Evolutionary conservation across 2,797 vertebrate genomes (phyloP), one percentile per base, ranked within the genome.

Genomic region (Cirrhinus mrigala): DNA sequence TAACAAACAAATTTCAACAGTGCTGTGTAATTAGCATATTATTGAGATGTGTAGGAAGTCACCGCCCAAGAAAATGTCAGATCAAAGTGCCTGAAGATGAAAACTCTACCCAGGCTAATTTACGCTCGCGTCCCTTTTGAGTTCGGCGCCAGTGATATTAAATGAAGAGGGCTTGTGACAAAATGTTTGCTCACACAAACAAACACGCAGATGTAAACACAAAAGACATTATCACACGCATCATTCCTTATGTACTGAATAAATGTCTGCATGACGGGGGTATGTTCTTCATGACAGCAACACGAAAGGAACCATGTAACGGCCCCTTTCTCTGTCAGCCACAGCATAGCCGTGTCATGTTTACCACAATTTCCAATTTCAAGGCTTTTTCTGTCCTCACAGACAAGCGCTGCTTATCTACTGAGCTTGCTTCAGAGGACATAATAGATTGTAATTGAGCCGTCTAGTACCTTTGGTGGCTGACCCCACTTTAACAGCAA

Each of bases 371-470:
- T 64, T 37, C 24, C 60, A 27, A 69, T 86, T 89, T 87, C 62
- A 85, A 73, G 80, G 48, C 74, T 70, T 68, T 87, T 73, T 33
- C 6, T 66, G 44, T 79, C 82, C 27, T 81, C 70, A 71, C 50
- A 86, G 77, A 80, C 64, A 54, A 78, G 29, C n/a, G 54, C 70
- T 24, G 69, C 82, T 85, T 82, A 76, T 83, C 87, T 68, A 16
- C 83, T 14, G 58, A 52, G 50, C 33, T 46, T 77, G 46, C 29
- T 79, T 66, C 14, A 71, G 56, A 85, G 70, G 76, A 78, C 20
- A 85, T 89, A 84, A 88, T 85, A 87, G 83, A 88, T 84, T 85
- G 83, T 88, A 88, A 88, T 89, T 89, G 83, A 87, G 87, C 73
- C 24, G 18, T 85, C 77, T 83, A 24, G 78, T 88, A 68, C 73